These are phyloP conservation scores for Brotula barbata DNA, from an alignment of 2,797 vertebrate species.

Conservation along the genomic window DNA sequence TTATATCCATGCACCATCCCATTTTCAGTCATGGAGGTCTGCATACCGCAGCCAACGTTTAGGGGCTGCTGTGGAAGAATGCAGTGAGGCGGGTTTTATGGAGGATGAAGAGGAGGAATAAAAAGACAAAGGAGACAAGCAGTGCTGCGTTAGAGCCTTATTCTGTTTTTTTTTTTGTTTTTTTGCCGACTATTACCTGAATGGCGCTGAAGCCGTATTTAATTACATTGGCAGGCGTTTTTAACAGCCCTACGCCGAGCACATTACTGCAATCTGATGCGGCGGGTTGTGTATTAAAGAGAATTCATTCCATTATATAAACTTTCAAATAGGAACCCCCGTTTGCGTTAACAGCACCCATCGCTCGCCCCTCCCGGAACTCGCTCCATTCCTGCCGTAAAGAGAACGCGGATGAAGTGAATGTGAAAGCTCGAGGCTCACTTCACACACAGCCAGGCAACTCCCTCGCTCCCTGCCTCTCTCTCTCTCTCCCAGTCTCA, in stretches of 20 bases:
- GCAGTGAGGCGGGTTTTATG: slow-evolving; percentile 13
- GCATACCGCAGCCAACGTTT: slow-evolving; percentile 14
- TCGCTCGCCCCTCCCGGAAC: slow-evolving; percentile 49
- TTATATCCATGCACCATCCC: slow-evolving; percentile 19
- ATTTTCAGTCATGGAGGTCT: slow-evolving; percentile 30
- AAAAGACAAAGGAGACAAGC: background rate
- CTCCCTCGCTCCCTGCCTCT: slow-evolving; percentile 19
- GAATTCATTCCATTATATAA: slow-evolving; percentile 75
- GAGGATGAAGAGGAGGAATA: background rate
- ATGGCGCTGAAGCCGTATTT: slow-evolving; percentile 60
- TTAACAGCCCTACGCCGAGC: slow-evolving; percentile 55
- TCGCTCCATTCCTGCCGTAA: slow-evolving; percentile 40
- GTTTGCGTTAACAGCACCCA: slow-evolving; percentile 57
- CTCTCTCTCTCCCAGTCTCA: slow-evolving; percentile 45
- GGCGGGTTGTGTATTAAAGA: slow-evolving; percentile 60
- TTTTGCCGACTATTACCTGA: slow-evolving; percentile 59
- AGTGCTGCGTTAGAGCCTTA: background rate
- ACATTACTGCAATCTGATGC: slow-evolving; percentile 52
- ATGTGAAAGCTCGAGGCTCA: slow-evolving; percentile 34
- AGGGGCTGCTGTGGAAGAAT: background rate
- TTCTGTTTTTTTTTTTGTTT: background rate
- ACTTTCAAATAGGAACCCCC: slow-evolving; percentile 59
- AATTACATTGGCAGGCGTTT: slow-evolving; percentile 65
- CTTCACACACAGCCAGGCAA: slow-evolving; percentile 23
- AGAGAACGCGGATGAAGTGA: slow-evolving; percentile 47